phyloP scores from a whole-genome alignment of 2,113 vertebrate species.

The Psilopogon haemacephalus region DNA sequence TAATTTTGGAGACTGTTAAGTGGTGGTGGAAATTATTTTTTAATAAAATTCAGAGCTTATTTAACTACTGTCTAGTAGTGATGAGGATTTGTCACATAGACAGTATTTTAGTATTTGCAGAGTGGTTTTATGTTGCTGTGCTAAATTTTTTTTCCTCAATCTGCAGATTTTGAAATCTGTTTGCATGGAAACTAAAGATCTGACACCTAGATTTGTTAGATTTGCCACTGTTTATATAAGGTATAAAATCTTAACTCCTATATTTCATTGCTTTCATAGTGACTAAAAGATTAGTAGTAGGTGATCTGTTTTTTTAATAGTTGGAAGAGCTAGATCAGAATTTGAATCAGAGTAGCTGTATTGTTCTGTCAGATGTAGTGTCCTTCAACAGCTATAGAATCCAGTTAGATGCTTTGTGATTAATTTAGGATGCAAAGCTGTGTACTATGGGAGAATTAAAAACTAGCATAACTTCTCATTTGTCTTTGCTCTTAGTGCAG shows the following conservation, averaged over 20 bases:
- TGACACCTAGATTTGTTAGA: neutral
- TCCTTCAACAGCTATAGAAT: neutral
- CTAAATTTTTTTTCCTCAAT: neutral
- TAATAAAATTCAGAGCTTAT: neutral
- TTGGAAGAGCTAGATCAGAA: neutral
- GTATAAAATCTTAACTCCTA: neutral
- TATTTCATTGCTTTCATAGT: neutral
- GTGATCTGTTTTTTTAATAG: neutral
- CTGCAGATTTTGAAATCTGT: neutral
- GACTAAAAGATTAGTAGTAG: neutral
- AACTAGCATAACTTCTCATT: neutral
- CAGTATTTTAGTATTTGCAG: neutral
- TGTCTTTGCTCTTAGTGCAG: neutral
- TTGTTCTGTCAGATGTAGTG: neutral
- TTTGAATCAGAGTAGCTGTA: neutral
- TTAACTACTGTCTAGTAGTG: neutral
- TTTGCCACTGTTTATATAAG: neutral
- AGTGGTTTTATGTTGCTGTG: neutral
- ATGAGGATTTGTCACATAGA: neutral
- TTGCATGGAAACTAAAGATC: neutral
- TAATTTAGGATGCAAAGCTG: neutral
- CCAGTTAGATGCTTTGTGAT: neutral
- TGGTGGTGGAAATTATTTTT: neutral
- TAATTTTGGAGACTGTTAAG: neutral
- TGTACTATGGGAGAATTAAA: neutral